Conservation (phyloP, 1,140 invertebrate species). For the Parapsyche elsis region DNA sequence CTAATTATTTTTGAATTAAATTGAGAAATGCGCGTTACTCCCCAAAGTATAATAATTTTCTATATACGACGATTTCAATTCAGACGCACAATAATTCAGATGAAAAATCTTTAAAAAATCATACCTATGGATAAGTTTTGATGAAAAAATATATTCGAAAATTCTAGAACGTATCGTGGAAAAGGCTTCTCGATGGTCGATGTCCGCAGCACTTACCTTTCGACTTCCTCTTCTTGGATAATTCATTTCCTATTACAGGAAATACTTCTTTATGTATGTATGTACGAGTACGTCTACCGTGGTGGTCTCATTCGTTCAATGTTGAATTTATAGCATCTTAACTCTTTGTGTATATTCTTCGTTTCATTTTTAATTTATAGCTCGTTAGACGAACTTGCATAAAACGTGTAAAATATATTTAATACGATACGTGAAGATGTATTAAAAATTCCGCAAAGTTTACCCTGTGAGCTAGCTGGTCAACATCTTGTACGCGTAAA, state of each 20-base stretch:
- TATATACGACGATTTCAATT: no score
- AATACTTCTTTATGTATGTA: constrained; percentile 8
- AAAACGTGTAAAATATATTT: no score
- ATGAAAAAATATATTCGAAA: no score
- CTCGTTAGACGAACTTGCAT: no score
- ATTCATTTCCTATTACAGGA: constrained; percentile 33
- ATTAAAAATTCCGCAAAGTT: no score
- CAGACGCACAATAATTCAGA: no score
- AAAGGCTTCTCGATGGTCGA: neutral
- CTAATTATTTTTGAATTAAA: constrained; percentile 7
- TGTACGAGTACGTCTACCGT: neutral
- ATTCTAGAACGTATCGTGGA: neutral
- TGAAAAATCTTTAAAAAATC: no score
- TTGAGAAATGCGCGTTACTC: neutral
- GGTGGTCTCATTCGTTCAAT: constrained; percentile 5
- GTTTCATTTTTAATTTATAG: neutral
- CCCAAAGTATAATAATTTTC: neutral
- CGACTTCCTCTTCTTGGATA: constrained; percentile 23
- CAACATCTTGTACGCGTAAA: no score
- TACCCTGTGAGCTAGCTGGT: no score
- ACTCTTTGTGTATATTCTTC: neutral
- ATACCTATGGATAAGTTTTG: no score
- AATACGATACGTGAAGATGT: no score
- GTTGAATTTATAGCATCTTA: constrained; percentile 11
- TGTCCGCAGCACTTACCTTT: constrained; percentile 21